Base-by-base conservation (phyloP, 1,140 invertebrate species). In the Zaprionus inermis region DNA sequence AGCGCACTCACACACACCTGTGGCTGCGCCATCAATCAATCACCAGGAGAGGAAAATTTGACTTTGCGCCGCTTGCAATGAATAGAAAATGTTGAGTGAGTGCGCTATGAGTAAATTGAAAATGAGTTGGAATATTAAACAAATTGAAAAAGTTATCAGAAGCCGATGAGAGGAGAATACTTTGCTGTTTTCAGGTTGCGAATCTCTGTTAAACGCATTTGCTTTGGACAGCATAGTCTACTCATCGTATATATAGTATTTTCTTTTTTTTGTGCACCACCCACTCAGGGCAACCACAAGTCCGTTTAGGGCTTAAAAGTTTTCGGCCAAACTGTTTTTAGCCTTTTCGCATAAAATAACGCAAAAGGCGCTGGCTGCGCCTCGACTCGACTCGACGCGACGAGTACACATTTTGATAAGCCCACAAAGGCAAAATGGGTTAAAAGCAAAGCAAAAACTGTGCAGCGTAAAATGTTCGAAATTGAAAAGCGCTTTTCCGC, bases 301-400 rank as follows among this genome's bases (percentile, higher is more conserved):
- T 51, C 57, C 63, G 65, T 76, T 70, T 64, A 38, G 44, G 70
- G 55, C 66, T 78, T 85, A 46, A 78, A 74, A 74, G 72, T 74
- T 77, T 65, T 60, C 63, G 16, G 38, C 18, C 44, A 49, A 66
- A 70, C 64, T 59, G 68, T 70, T 71, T 82, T 71, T 76, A 34
- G 56, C 51, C 67, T 78, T 82, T 82, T 79, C 56, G 72, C 64
- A 80, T 78, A 78, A 85, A 85, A 85, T 81, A 78, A 74, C 69
- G 71, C 67, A 84, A 52, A 61, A 65, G 38, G 38, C 38, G 38
- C 38, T 16, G 2, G 12, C n/a, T 14, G 14, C 38, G n/a, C 64
- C 72, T 14, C 32, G 60, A 38, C 72, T n/a, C 73, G 56, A 70
- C 59, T 76, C 81, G 65, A 76, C 65, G 34, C 32, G 76, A 81